Evolutionary conservation across 2,888 invertebrate species (phyloP).

Genomic region (Lissocephala sabroskyi): DNA sequence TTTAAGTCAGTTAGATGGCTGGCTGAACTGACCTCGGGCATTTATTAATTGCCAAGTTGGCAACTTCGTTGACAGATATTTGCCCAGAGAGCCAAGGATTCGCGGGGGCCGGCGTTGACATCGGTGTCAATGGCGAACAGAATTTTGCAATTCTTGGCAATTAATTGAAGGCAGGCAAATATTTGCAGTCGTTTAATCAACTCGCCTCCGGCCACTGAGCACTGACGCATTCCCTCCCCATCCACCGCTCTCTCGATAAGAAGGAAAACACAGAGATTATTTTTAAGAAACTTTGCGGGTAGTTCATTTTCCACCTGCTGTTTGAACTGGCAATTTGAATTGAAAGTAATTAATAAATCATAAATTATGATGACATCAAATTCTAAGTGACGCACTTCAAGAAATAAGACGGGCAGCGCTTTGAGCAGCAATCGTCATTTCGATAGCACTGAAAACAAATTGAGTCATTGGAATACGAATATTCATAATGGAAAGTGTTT

Average conservation of each 20-base stretch:
- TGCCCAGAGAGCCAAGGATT: conserved; percentile 24
- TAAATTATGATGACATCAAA: not conserved
- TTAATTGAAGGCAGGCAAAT: conserved; percentile 50
- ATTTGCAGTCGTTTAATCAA: conserved; percentile 23
- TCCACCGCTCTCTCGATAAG: too few relatives aligned
- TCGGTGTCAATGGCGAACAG: conserved; percentile 42
- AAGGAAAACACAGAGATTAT: too few relatives aligned
- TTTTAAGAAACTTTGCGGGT: too few relatives aligned
- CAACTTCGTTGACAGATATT: conserved; percentile 35
- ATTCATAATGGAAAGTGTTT: too few relatives aligned
- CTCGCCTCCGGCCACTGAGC: too few relatives aligned
- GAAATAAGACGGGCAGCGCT: conserved; percentile 65
- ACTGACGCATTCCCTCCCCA: too few relatives aligned
- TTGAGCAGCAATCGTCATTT: conserved; percentile 60
- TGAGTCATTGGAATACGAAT: too few relatives aligned
- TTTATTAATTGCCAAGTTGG: conserved; percentile 42
- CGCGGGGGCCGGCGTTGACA: too few relatives aligned
- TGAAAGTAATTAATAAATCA: too few relatives aligned
- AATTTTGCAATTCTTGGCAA: conserved; percentile 19
- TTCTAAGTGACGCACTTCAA: conserved; percentile 68
- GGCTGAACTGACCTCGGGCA: conserved; percentile 33
- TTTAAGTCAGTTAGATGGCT: conserved; percentile 28
- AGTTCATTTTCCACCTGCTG: too few relatives aligned
- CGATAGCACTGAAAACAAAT: conserved; percentile 56
- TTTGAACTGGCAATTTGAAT: too few relatives aligned